A percentile compares a stretch with the other conserved stretches of the same genome.
These are phyloP conservation scores for Synanthedon formicaeformis DNA, from an alignment of 2,888 invertebrate genomes.

Conservation along the genomic window DNA sequence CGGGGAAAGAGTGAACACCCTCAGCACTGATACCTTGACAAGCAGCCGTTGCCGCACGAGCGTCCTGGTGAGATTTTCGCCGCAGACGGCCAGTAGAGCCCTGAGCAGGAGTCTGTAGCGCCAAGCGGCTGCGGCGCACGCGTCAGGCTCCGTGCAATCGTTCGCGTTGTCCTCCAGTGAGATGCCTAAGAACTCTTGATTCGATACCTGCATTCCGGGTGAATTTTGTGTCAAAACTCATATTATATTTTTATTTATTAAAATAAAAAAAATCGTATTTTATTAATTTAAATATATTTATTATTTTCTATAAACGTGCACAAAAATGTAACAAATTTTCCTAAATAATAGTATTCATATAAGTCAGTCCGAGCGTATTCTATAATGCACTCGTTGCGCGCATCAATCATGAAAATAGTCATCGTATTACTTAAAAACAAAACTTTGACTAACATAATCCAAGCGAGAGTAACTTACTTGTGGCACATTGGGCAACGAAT, in stretches of 20 bases:
- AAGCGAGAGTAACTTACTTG: conserved; percentile 69
- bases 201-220: conserved; percentile 32
- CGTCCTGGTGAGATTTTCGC: conserved; percentile 83
- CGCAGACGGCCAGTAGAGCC: conserved; percentile 86
- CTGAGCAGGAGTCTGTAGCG: conserved; percentile 88
- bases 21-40: conserved; percentile 87
- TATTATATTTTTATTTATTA: too few relatives aligned
- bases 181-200: conserved; percentile 60
- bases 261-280: too few relatives aligned
- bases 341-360: too few relatives aligned
- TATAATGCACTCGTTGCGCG: too few relatives aligned
- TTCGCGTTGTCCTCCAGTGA: conserved; percentile 44
- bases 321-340: too few relatives aligned
- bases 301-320: too few relatives aligned
- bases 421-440: too few relatives aligned
- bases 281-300: too few relatives aligned
- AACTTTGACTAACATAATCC: too few relatives aligned
- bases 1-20: too few relatives aligned
- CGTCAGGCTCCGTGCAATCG: conserved; percentile 56
- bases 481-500: conserved; percentile 84
- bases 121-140: conserved; percentile 75
- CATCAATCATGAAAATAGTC: too few relatives aligned
- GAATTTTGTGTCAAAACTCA: neutral
- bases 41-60: conserved; percentile 88
- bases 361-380: too few relatives aligned